Percentiles rank a stretch among this genome's conserved stretches.
phyloP scores from a whole-genome alignment of 2,113 vertebrate species.

The Erinaceus europaeus region DNA sequence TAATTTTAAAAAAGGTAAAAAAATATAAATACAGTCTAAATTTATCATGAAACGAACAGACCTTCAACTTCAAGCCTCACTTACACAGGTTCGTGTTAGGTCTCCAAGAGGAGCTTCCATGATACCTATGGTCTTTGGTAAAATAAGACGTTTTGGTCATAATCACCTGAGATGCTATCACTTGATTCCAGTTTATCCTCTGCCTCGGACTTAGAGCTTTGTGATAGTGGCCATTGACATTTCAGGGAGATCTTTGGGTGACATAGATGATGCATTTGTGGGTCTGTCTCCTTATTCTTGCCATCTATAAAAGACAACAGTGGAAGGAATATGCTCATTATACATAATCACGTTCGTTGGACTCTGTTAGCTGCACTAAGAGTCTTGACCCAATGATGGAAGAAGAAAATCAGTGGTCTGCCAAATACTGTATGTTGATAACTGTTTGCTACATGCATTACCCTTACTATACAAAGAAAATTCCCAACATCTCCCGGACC shows the following conservation, averaged over 20 bases:
- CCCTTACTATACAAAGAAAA: too few relatives aligned
- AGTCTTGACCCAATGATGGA: background rate
- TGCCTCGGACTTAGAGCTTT: background rate
- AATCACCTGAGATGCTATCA: background rate
- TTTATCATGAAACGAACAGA: background rate
- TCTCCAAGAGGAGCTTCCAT: background rate
- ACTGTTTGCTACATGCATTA: too few relatives aligned
- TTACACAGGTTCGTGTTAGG: background rate
- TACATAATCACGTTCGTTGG: background rate
- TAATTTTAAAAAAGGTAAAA: background rate
- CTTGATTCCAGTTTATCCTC: background rate
- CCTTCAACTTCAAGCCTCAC: background rate
- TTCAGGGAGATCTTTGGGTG: constrained; percentile 10
- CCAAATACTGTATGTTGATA: too few relatives aligned
- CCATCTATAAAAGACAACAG: background rate
- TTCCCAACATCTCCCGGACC: background rate
- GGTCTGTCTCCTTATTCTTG: constrained; percentile 1
- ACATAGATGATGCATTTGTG: background rate
- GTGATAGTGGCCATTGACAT: background rate
- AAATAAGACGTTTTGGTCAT: constrained; percentile 19
- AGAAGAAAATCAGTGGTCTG: background rate
- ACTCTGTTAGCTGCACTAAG: background rate
- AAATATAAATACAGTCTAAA: background rate
- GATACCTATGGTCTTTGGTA: background rate
- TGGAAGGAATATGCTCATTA: background rate